These are phyloP conservation scores for Apoderus coryli DNA, from an alignment of 2,888 invertebrate species.

Conservation along the genomic window DNA sequence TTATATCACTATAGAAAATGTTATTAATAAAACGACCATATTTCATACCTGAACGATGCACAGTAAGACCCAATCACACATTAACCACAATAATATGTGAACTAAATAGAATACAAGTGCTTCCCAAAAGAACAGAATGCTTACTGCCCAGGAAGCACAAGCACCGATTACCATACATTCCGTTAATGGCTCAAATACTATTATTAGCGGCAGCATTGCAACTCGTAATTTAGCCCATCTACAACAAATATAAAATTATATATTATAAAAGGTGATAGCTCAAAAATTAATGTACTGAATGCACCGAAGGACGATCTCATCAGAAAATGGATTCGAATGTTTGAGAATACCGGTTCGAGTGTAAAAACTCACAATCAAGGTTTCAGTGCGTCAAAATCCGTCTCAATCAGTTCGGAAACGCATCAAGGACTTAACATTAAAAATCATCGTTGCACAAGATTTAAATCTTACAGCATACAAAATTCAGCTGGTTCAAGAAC, in stretches of 20 bases:
- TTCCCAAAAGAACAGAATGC: conserved; percentile 72
- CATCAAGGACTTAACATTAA: too few species aligned
- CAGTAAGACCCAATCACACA: conserved; percentile 88
- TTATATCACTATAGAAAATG: conserved; percentile 1
- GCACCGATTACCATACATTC: conserved; percentile 91
- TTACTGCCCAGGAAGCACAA: conserved; percentile 80
- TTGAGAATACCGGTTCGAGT: too few species aligned
- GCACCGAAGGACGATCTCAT: too few species aligned
- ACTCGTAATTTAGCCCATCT: conserved; percentile 93
- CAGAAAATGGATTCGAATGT: too few species aligned
- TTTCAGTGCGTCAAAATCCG: too few species aligned
- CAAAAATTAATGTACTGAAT: too few species aligned
- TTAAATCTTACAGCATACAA: too few species aligned
- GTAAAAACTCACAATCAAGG: too few species aligned
- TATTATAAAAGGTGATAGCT: too few species aligned
- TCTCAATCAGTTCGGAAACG: too few species aligned
- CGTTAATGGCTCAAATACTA: conserved; percentile 84
- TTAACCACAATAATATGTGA: conserved; percentile 88
- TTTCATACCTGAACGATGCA: conserved; percentile 60
- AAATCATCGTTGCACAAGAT: too few species aligned
- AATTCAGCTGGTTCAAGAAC: too few species aligned
- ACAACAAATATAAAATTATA: conserved; percentile 14
- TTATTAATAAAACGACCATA: not conserved
- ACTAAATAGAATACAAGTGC: conserved; percentile 83
- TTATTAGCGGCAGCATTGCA: conserved; percentile 88